Evolutionary conservation across 2,797 vertebrate species (phyloP).

Genomic region (Malacoctenus gilli): DNA sequence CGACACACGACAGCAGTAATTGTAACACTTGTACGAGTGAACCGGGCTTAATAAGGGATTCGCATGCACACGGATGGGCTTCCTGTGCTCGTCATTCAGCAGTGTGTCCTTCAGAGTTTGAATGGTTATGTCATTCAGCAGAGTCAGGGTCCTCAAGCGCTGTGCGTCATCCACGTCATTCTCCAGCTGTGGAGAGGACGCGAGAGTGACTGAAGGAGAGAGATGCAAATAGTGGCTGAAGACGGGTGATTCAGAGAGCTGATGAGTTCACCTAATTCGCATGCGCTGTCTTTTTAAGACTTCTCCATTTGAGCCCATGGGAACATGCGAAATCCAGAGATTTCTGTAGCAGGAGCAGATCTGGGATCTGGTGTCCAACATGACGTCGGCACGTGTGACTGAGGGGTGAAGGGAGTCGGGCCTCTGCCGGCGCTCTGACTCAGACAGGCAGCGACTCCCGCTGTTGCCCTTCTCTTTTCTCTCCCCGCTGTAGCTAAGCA

Average conservation of each 20-base stretch:
- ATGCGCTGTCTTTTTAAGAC: too few relatives aligned
- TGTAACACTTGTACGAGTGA: not conserved
- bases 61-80: not conserved
- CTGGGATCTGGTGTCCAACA: conserved; percentile 12
- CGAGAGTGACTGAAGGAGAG: conserved; percentile 9
- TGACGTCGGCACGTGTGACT: conserved; percentile 5
- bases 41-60: conserved; percentile 1
- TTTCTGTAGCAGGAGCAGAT: conserved; percentile 20
- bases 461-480: conserved; percentile 62
- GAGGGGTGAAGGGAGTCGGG: conserved; percentile 4
- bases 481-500: conserved; percentile 66
- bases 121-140: conserved; percentile 24
- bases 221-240: not conserved
- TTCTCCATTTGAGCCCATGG: too few relatives aligned
- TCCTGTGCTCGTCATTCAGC: conserved; percentile 7
- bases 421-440: conserved; percentile 19
- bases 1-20: not conserved
- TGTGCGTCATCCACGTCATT: conserved; percentile 31
- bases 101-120: conserved; percentile 7
- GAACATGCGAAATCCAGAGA: too few relatives aligned
- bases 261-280: conserved; percentile 25
- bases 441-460: conserved; percentile 29
- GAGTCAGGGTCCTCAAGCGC: conserved; percentile 9
- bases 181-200: conserved; percentile 10
- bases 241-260: conserved; percentile 12